Percentiles rank a stretch among this genome's conserved stretches.
These are phyloP conservation scores for Microplitis manilae DNA, from an alignment of 2,888 invertebrate species.

Conservation along the genomic window DNA sequence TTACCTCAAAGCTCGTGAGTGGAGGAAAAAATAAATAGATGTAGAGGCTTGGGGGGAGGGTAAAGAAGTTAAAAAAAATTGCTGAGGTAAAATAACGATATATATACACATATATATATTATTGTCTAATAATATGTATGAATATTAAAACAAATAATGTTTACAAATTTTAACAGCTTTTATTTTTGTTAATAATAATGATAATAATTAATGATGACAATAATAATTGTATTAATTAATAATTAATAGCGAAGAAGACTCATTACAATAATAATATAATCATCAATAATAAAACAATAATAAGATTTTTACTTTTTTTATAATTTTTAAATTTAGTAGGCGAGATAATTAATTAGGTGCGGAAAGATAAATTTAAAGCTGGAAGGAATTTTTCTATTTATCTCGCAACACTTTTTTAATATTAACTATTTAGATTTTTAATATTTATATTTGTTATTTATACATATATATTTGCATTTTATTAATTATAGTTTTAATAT, in stretches of 20 bases:
- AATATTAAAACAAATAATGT: slow-evolving; percentile 33
- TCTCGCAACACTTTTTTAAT: not conserved
- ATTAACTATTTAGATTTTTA: slow-evolving; percentile 17
- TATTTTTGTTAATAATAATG: slow-evolving; percentile 68
- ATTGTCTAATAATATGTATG: not conserved
- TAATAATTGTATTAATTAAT: slow-evolving; percentile 54
- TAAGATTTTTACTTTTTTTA: slow-evolving; percentile 50
- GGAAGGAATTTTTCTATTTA: slow-evolving; percentile 27
- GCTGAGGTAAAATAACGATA: slow-evolving; percentile 28
- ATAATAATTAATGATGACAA: slow-evolving; percentile 67
- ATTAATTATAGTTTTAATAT: not conserved
- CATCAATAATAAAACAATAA: slow-evolving; percentile 70
- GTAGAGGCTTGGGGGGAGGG: slow-evolving; percentile 28
- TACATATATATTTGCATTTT: slow-evolving; percentile 11
- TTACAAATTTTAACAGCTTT: slow-evolving; percentile 72
- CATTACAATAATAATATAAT: slow-evolving; percentile 71
- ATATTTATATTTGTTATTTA: not conserved
- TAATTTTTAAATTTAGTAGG: not conserved
- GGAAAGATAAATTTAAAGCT: slow-evolving; percentile 19
- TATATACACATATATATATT: not conserved
- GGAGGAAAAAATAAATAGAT: slow-evolving; percentile 35
- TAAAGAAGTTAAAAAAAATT: slow-evolving; percentile 23
- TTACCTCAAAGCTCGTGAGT: slow-evolving; percentile 47
- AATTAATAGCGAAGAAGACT: slow-evolving; percentile 55
- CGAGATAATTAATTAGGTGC: slow-evolving; percentile 23